Percentiles rank a stretch among this genome's conserved stretches.
Conservation (phyloP, 2,113 vertebrate species). For the Spilogale gracilis region DNA sequence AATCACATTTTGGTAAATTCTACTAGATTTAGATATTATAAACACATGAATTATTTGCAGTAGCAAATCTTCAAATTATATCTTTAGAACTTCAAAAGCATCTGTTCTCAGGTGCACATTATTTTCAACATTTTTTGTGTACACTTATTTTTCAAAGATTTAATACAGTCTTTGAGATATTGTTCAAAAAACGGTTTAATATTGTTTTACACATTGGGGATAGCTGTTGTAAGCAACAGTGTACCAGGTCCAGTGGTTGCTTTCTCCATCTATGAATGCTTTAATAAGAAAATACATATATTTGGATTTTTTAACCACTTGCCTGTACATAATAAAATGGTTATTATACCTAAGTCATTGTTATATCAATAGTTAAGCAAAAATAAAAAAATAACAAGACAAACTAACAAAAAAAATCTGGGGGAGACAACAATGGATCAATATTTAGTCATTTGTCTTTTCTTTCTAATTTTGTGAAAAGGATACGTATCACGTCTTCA, state of each 20-base stretch:
- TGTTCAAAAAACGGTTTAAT: background rate
- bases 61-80: background rate
- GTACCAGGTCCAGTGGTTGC: background rate
- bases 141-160: constrained; percentile 11
- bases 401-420: background rate
- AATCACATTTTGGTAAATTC: background rate
- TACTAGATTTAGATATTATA: background rate
- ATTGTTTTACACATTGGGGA: background rate
- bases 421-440: background rate
- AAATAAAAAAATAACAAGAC: background rate
- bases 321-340: background rate
- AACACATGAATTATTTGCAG: background rate
- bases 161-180: background rate
- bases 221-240: background rate
- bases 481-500: background rate
- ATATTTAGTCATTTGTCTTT: background rate
- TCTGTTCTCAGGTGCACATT: background rate
- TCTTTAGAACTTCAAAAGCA: background rate
- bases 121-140: background rate
- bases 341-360: background rate
- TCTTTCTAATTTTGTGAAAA: background rate
- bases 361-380: background rate
- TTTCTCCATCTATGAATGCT: background rate
- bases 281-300: background rate
- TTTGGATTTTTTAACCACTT: background rate